Base-by-base conservation (phyloP, 2,888 invertebrate genomes). In the Cephus spinipes region DNA sequence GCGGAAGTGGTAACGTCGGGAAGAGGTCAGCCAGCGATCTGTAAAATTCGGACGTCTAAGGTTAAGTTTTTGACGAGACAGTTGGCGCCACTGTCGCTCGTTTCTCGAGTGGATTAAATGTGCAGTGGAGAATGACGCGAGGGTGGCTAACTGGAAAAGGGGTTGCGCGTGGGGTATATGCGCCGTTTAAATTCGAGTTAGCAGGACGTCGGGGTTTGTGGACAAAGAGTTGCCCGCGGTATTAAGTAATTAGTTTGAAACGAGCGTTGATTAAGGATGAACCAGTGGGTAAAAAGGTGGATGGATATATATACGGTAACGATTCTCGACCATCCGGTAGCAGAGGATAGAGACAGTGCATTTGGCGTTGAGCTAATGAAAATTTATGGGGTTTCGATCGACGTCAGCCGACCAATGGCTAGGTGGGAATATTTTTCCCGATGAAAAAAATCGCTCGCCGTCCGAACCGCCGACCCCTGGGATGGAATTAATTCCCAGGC, bases 161-260 rank as follows among this genome's bases (percentile, higher is more conserved):
- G 73, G 30, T 15, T 34, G 36, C 31, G 73, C 68, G 36, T 32
- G 77, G 74, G 79, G 68, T 77, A 76, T 76, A 76, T 75, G 32
- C 74, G 80, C 81, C 81, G 84, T 87, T 87, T 87, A 87, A 87
- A 87, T 87, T 87, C 81, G 85, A 84, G 86, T 87, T 87, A 87
- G 84, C 82, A 79, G 82, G 77, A 82, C 79, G 82, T 82, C 81
- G 80, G 79, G 75, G 81, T 80, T 80, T 81, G 75, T 79, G 87
- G 83, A 87, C 86, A 87, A 86, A 86, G 55, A 55, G 87, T 85
- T 84, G 84, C 80, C 81, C 81, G 77, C 83, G 84, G 87, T 88
- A 88, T 88, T 87, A 88, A 87, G 85, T 87, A 85, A 85, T 88
- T 88, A 88, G 84, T 84, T 81, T 81, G 83, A 81, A 85, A 87